These are phyloP conservation scores for Limnothrissa miodon DNA, from an alignment of 2,113 vertebrate genomes.

Conservation along the genomic window DNA sequence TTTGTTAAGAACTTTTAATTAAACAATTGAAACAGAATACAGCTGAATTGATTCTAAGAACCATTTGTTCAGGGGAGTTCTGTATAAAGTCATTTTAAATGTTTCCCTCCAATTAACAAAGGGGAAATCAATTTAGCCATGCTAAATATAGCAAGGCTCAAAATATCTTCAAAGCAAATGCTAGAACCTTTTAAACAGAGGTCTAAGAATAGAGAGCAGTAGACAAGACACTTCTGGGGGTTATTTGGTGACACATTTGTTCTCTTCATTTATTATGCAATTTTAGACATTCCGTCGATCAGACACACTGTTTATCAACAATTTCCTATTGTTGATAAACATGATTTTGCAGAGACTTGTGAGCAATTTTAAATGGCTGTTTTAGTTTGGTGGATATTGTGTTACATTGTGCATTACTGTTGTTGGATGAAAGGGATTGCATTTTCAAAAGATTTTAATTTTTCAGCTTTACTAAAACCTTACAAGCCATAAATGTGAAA, in stretches of 20 bases:
- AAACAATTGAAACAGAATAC: slow-evolving; percentile 3
- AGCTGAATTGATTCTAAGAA: background rate
- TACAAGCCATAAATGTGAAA: too few relatives aligned
- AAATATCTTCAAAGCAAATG: slow-evolving; percentile 33
- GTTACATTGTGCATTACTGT: too few relatives aligned
- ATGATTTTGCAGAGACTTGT: too few relatives aligned
- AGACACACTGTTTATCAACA: background rate
- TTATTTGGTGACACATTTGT: background rate
- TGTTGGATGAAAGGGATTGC: too few relatives aligned
- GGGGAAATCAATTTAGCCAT: slow-evolving; percentile 16
- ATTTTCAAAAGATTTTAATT: too few relatives aligned
- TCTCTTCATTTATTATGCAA: background rate
- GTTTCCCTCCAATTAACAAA: background rate
- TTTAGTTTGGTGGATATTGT: too few relatives aligned
- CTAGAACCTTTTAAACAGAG: background rate
- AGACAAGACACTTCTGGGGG: background rate
- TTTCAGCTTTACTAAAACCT: too few relatives aligned
- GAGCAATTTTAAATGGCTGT: too few relatives aligned
- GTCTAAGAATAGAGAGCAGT: background rate
- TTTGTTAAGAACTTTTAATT: background rate
- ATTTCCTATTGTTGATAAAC: background rate
- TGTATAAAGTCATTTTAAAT: background rate
- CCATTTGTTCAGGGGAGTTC: background rate
- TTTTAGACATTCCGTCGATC: background rate
- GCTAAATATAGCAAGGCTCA: slow-evolving; percentile 22